Base-by-base conservation (phyloP, 2,888 invertebrate species). In the Ferdinandea cuprea region DNA sequence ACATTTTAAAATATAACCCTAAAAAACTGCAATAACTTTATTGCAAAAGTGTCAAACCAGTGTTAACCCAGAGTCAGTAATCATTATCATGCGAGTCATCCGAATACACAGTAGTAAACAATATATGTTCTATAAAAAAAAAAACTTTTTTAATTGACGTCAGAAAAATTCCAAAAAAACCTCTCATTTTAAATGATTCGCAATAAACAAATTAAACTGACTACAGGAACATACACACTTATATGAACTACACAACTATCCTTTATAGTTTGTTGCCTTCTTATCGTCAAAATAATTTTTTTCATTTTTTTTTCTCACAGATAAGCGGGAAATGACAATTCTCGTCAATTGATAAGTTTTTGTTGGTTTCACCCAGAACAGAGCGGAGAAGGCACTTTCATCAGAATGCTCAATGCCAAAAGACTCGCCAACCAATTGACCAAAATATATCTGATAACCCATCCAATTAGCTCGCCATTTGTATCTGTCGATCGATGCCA, bases 251-350 rank as follows among this genome's bases (percentile, higher is more conserved):
- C n/a, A 11, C 8, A 11, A 56, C 19, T 8, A 19, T 25, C 25
- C 3, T 44, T 37, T 30, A 28, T 9, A 42, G 40, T 52, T 13
- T 9, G 42, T 52, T 63, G 56, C 37, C 32, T 50, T 30, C 50
- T 74, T 66, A 66, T 66, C 44, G 28, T 35, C 17, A n/a, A 19
- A 54, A 40, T 35, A 52, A 6, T 56, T 44, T 48, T 17, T 15
- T 40, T 17, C 65, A 40, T 42, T 6, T 56, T 44, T 48, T 17
- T 15, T 40, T 17, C 65, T 50, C 42, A 54, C 52, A 66, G 65
- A 74, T 74, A 71, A 80, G 69, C 61, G 80, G 76, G 69, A 80
- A 80, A 76, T 69, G 44, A 30, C 76, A 80, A 59, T 63, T 80
- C 17, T 17, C 42, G n/a, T 69, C 54, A 61, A 80, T 76, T 76